Evolutionary conservation across 2,797 vertebrate genomes (phyloP), one percentile per base, ranked within the genome.

Genomic region (Urocyon cinereoargenteus): DNA sequence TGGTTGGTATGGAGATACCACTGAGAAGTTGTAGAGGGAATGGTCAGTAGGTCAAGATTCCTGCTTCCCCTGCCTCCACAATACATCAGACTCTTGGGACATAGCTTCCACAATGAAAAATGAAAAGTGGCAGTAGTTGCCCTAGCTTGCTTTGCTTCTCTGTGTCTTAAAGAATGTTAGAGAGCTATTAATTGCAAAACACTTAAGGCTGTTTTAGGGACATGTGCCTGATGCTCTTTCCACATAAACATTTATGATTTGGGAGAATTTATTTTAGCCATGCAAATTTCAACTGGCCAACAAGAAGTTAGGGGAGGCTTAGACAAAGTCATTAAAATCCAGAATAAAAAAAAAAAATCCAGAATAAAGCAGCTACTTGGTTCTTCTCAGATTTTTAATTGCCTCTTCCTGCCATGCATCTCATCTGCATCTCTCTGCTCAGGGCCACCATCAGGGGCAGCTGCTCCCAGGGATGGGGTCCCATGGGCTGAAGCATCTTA

Each of bases 371-470:
- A 7, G 3, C 11, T 10, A 28, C 49, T 3, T 26, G 19, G 34
- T 55, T 26, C 49, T 87, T 49, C 34, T 21, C 6, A 7, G 2
- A 21, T 8, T 18, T 51, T 57, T 77, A 53, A 9, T 22, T 31
- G 16, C 15, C 55, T 28, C 12, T 57, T 55, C n/a, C 79, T 34
- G 66, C 22, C 64, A 31, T 18, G 1, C 0, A 0, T 34, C 49
- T 61, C 14, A 31, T 61, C 55, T 0, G 6, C 1, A 9, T 1
- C 5, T 31, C 57, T 49, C 26, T 85, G 18, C 5, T 21, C 3
- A 18, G 15, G 36, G 21, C 13, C 24, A 11, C 36, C 6, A 0
- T 51, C 3, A 1, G 3, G 18, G 7, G 14, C 5, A 3, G n/a
- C 66, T 81, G 26, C 14, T 18, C 53, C 45, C n/a, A 10, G 55